Evolutionary conservation across 2,113 vertebrate species (phyloP).

Genomic region (Clinocottus analis): DNA sequence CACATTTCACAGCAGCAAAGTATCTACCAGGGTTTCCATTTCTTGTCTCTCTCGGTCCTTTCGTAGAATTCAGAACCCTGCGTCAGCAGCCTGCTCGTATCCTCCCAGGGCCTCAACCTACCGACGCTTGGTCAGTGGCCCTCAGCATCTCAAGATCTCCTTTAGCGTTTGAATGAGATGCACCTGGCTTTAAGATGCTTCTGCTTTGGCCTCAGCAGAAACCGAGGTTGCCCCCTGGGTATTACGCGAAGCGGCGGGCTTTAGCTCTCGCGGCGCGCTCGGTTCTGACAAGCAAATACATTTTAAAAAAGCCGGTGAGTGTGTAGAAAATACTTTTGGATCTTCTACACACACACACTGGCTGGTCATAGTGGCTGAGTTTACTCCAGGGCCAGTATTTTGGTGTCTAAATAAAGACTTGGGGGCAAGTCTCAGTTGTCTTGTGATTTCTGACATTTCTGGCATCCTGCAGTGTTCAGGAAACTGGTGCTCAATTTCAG

Average conservation of each 20-base stretch:
- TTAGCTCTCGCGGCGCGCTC: no score
- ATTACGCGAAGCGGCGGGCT: no score
- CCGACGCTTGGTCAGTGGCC: neutral
- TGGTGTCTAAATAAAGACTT: neutral
- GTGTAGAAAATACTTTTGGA: neutral
- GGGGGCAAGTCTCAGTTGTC: neutral
- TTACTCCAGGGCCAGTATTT: neutral
- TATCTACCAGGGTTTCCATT: neutral
- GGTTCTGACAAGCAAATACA: no score
- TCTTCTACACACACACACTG: neutral
- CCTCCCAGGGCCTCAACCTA: neutral
- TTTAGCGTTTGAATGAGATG: neutral
- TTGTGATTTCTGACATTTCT: slow-evolving; percentile 5
- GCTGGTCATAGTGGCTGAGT: neutral
- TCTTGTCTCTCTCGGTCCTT: neutral
- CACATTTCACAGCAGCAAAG: neutral
- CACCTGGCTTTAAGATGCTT: no score
- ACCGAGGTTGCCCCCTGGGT: no score
- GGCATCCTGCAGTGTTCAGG: neutral
- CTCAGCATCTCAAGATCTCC: neutral
- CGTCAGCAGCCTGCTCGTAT: neutral
- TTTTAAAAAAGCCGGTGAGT: no score
- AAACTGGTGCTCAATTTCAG: slow-evolving; percentile 1
- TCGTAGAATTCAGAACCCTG: neutral
- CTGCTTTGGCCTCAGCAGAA: no score